Evolutionary conservation across 1,140 invertebrate genomes (phyloP).

Genomic region (Reticulitermes speratus): DNA sequence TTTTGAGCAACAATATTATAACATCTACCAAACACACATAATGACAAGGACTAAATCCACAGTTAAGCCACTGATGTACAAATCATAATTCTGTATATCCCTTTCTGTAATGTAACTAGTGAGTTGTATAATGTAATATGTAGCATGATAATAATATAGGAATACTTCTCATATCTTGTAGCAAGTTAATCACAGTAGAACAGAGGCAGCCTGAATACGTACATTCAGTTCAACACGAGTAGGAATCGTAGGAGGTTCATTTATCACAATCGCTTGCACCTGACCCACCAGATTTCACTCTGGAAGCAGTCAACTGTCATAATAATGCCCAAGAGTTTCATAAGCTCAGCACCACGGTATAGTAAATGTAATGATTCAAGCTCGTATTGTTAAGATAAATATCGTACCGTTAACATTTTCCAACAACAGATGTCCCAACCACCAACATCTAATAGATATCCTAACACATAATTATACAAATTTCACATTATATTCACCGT

Average conservation of each 20-base stretch:
- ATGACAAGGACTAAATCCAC: neutral
- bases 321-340: conserved; percentile 7
- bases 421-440: neutral
- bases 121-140: neutral
- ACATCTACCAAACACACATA: neutral
- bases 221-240: conserved; percentile 15
- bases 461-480: conserved; percentile 13
- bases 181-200: conserved; percentile 19
- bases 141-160: neutral
- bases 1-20: conserved; percentile 10
- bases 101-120: neutral
- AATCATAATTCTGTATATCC: conserved; percentile 17
- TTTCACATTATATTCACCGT: no score
- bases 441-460: conserved; percentile 19
- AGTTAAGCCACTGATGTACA: neutral
- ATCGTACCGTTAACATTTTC: neutral
- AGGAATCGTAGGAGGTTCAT: conserved; percentile 18
- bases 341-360: conserved; percentile 1
- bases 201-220: neutral
- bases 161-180: conserved; percentile 3
- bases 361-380: conserved; percentile 17
- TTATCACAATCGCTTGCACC: conserved; percentile 10
- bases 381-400: neutral
- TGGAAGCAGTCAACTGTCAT: conserved; percentile 7
- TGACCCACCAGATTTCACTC: neutral